Conservation (phyloP, 2,797 vertebrate species). For the Tolypeutes matacus region DNA sequence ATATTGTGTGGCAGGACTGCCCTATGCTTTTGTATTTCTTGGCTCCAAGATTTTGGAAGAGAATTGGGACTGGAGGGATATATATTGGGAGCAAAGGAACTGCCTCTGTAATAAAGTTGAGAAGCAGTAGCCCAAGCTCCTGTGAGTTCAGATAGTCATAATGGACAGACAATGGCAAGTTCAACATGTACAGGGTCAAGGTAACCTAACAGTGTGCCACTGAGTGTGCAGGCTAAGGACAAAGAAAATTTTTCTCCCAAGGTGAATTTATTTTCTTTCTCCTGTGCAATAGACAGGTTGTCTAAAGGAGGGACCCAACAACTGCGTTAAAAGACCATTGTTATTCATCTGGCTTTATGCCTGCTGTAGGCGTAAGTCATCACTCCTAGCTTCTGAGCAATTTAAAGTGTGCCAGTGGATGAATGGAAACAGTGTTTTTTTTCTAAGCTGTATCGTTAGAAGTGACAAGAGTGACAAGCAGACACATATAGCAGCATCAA, state of each 20-base stretch:
- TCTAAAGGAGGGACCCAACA: not conserved
- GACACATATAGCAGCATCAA: not conserved
- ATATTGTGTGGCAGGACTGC: not conserved
- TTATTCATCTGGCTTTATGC: not conserved
- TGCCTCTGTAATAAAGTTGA: not conserved
- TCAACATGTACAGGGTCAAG: not conserved
- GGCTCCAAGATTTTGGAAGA: slow-evolving; percentile 15
- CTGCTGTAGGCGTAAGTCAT: not conserved
- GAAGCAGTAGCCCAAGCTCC: not conserved
- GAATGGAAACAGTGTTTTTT: not conserved
- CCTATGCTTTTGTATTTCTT: not conserved
- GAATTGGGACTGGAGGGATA: not conserved
- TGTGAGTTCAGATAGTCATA: not conserved
- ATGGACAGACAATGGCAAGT: not conserved
- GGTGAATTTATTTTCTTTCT: not conserved
- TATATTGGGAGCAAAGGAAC: not conserved
- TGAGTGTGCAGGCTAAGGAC: not conserved
- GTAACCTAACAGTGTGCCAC: no score
- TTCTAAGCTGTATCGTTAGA: not conserved
- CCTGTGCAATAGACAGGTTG: not conserved
- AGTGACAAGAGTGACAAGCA: not conserved
- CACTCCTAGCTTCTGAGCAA: not conserved
- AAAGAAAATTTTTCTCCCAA: not conserved
- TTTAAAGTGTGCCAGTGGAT: not conserved
- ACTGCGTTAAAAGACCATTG: not conserved